phyloP scores from a whole-genome alignment of 2,113 vertebrate genomes.

The Geothlypis trichas region DNA sequence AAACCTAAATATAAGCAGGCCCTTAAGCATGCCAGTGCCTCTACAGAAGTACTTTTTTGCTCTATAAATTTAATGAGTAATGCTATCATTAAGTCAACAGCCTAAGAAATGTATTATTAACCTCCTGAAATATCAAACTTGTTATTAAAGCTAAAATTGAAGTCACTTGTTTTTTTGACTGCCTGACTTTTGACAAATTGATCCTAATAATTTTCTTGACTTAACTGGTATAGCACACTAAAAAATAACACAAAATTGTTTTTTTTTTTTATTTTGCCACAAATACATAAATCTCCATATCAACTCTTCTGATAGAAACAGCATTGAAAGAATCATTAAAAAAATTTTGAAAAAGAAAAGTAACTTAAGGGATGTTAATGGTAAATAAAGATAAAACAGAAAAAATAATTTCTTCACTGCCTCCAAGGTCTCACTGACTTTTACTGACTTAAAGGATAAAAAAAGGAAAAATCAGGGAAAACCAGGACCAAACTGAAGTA shows the following conservation, averaged over 20 bases:
- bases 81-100: slow-evolving; percentile 4
- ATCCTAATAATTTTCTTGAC: background rate
- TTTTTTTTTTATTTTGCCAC: background rate
- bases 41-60: background rate
- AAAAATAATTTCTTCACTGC: slow-evolving; percentile 4
- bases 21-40: background rate
- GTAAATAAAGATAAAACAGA: slow-evolving; percentile 2
- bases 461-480: background rate
- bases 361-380: background rate
- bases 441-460: background rate
- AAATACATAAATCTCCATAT: background rate
- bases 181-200: background rate
- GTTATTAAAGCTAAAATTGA: slow-evolving; percentile 13
- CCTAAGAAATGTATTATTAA: slow-evolving; percentile 27
- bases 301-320: background rate
- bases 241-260: background rate
- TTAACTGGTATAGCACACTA: background rate
- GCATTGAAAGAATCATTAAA: background rate
- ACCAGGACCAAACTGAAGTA: background rate
- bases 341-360: background rate
- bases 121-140: slow-evolving; percentile 19
- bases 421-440: background rate
- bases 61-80: background rate
- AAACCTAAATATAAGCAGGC: background rate
- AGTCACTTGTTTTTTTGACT: background rate